Evolutionary conservation across 2,797 vertebrate species (phyloP).

Genomic region (Sebastes steindachneri): DNA sequence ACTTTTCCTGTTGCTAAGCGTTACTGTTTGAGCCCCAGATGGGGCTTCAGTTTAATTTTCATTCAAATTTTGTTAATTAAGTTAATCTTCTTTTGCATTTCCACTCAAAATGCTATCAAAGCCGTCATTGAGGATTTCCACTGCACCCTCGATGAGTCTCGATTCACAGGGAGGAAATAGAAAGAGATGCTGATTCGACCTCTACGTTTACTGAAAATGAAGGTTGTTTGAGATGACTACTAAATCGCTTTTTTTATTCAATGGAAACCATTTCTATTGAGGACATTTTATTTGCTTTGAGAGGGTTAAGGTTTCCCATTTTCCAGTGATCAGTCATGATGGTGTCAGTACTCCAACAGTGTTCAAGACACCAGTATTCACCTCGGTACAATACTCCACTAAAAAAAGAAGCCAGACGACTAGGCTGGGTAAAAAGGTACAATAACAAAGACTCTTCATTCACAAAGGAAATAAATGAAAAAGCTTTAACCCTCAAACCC

Average conservation of each 20-base stretch:
- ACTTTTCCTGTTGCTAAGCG: not conserved
- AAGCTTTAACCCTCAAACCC: not conserved
- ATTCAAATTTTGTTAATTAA: not conserved
- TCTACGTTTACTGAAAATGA: not conserved
- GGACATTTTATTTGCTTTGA: not conserved
- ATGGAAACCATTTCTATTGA: not conserved
- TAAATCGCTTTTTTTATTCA: not conserved
- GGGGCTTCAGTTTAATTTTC: not conserved
- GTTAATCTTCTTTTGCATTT: not conserved
- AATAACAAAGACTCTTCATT: not conserved
- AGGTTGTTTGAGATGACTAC: not conserved
- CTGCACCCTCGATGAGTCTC: not conserved
- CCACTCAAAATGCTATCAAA: not conserved
- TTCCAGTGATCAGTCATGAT: not conserved
- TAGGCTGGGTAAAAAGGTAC: not conserved
- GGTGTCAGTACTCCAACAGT: not conserved
- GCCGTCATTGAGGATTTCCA: not conserved
- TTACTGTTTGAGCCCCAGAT: not conserved
- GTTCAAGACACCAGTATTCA: not conserved
- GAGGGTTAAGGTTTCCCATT: not conserved
- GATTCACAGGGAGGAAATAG: not conserved
- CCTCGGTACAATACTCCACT: not conserved
- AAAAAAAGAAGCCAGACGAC: not conserved
- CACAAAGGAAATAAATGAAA: not conserved
- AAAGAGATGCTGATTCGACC: not conserved